Evolutionary conservation across 2,797 vertebrate genomes (phyloP).

Genomic region (Thalassophryne amazonica): DNA sequence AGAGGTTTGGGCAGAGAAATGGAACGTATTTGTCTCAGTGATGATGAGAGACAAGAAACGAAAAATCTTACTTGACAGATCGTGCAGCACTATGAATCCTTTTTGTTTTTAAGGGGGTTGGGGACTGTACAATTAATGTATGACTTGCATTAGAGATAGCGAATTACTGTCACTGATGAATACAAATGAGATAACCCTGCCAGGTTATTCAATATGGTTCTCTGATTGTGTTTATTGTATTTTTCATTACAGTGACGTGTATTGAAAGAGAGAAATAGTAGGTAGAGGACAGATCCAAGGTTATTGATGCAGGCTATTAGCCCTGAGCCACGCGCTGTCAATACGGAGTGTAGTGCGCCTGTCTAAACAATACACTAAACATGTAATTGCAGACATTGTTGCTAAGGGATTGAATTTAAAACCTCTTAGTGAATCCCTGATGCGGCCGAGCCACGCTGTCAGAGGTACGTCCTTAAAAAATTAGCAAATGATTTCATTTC

Average conservation of each 20-base stretch:
- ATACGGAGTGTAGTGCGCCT: conserved; percentile 56
- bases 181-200: conserved; percentile 60
- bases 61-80: conserved; percentile 3
- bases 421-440: conserved; percentile 42
- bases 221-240: conserved; percentile 75
- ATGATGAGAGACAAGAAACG: conserved; percentile 12
- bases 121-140: conserved; percentile 52
- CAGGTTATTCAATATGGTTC: conserved; percentile 59
- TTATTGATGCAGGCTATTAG: conserved; percentile 79
- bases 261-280: conserved; percentile 63
- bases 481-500: conserved; percentile 51
- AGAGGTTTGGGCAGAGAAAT: conserved; percentile 1
- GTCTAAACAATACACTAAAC: conserved; percentile 73
- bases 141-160: conserved; percentile 61
- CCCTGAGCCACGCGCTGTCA: conserved; percentile 61
- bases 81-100: conserved; percentile 25
- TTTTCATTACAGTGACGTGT: conserved; percentile 73
- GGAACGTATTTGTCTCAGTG: conserved; percentile 6
- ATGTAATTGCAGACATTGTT: conserved; percentile 66
- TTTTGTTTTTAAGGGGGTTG: conserved; percentile 38
- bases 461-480: conserved; percentile 54
- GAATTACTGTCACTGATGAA: conserved; percentile 69
- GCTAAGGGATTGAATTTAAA: conserved; percentile 61
- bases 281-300: conserved; percentile 67
- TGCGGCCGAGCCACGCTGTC: conserved; percentile 48